A percentile compares a stretch with the other conserved stretches of the same genome.
phyloP scores from a whole-genome alignment of 2,797 vertebrate species.

The Chiroxiphia lanceolata region DNA sequence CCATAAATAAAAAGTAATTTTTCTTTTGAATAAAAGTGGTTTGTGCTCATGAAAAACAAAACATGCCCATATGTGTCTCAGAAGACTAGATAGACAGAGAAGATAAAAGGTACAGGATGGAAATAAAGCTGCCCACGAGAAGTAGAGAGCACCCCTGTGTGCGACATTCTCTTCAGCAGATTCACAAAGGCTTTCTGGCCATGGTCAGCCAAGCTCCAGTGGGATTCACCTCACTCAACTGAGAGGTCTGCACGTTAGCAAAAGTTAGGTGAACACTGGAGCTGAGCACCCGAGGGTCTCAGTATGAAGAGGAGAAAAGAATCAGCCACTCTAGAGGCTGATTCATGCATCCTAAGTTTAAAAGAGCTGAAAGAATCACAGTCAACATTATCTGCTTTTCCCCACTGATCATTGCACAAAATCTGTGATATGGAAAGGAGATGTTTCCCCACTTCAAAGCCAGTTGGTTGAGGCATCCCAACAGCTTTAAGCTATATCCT shows the following conservation, averaged over 20 bases:
- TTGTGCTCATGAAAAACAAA: slow-evolving; percentile 54
- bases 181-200: not conserved
- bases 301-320: not conserved
- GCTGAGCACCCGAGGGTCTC: not conserved
- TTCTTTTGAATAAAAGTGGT: slow-evolving; percentile 10
- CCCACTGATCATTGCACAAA: not conserved
- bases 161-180: not conserved
- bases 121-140: not conserved
- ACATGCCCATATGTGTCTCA: not conserved
- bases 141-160: not conserved
- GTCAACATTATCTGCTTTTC: not conserved
- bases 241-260: not conserved
- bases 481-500: not conserved
- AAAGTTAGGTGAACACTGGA: not conserved
- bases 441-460: not conserved
- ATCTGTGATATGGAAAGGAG: fast-evolving
- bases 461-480: not conserved
- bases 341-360: not conserved
- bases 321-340: not conserved
- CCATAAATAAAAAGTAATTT: slow-evolving; percentile 30
- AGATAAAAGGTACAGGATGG: not conserved
- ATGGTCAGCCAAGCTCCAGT: not conserved
- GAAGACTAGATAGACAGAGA: not conserved
- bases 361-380: not conserved
- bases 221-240: not conserved